These are phyloP conservation scores for Meloidogyne hapla DNA, from an alignment of 1,140 invertebrate species.

Conservation along the genomic window DNA sequence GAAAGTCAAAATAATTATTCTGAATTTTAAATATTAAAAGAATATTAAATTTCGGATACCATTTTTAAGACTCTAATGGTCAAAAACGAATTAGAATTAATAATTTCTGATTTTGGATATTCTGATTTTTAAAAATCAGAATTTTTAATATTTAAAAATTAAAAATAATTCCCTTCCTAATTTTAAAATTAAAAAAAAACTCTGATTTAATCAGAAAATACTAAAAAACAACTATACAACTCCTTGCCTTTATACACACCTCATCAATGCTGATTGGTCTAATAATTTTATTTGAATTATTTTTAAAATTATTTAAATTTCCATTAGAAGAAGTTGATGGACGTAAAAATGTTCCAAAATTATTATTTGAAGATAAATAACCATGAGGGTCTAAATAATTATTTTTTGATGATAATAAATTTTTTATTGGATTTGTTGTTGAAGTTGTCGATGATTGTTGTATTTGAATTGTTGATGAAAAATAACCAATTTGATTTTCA, in stretches of 20 bases:
- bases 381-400: neutral
- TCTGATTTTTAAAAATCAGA: too few species aligned
- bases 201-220: too few species aligned
- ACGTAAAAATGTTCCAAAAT: neutral
- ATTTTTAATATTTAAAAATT: too few species aligned
- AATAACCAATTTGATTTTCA: neutral
- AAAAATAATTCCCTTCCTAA: too few species aligned
- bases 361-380: constrained; percentile 5
- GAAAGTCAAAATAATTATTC: too few species aligned
- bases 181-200: too few species aligned
- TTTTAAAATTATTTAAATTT: neutral
- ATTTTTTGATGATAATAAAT: neutral
- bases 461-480: neutral
- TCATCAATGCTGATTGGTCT: constrained; percentile 3
- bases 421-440: neutral
- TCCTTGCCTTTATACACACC: neutral
- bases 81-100: too few species aligned
- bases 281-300: neutral
- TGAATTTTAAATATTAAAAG: too few species aligned
- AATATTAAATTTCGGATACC: too few species aligned
- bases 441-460: neutral
- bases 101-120: too few species aligned
- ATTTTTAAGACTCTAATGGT: too few species aligned
- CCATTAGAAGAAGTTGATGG: neutral
- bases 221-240: too few species aligned